Conservation (phyloP, 2,888 invertebrate genomes). For the Drosophila neotestacea region DNA sequence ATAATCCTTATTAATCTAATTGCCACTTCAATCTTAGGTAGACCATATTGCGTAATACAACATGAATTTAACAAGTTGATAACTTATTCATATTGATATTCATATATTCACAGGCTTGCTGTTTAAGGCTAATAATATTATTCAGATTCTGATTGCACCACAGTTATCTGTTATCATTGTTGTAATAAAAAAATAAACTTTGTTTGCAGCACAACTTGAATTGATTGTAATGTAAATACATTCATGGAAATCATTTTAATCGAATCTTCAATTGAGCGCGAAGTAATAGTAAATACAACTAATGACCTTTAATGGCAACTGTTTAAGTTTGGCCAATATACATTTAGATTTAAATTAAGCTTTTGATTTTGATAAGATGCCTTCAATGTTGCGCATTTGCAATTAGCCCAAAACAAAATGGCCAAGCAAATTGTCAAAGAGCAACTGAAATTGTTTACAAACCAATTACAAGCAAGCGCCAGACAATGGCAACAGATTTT, state of each 20-base stretch:
- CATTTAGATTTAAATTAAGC: conserved; percentile 16
- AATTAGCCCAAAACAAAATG: conserved; percentile 69
- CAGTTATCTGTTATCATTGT: background rate
- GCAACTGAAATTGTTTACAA: conserved; percentile 76
- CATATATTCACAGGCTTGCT: background rate
- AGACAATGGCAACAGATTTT: conserved; percentile 73
- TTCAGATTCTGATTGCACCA: no score
- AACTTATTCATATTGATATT: background rate
- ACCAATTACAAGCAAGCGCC: conserved; percentile 67
- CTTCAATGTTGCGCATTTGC: conserved; percentile 48
- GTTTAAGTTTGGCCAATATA: conserved; percentile 20
- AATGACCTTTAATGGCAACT: conserved; percentile 36
- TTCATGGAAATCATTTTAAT: conserved; percentile 8
- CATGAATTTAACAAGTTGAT: background rate
- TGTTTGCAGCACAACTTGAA: background rate
- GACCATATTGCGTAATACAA: no score
- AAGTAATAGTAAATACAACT: conserved; percentile 50
- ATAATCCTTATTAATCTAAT: no score
- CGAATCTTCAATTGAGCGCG: conserved; percentile 56
- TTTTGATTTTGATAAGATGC: conserved; percentile 55
- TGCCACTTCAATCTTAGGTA: no score
- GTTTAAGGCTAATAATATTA: no score
- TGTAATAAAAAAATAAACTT: background rate
- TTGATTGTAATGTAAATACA: conserved; percentile 12
- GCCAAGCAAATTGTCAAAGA: conserved; percentile 72